phyloP scores from a whole-genome alignment of 2,113 vertebrate genomes.

The Arvicanthis niloticus region DNA sequence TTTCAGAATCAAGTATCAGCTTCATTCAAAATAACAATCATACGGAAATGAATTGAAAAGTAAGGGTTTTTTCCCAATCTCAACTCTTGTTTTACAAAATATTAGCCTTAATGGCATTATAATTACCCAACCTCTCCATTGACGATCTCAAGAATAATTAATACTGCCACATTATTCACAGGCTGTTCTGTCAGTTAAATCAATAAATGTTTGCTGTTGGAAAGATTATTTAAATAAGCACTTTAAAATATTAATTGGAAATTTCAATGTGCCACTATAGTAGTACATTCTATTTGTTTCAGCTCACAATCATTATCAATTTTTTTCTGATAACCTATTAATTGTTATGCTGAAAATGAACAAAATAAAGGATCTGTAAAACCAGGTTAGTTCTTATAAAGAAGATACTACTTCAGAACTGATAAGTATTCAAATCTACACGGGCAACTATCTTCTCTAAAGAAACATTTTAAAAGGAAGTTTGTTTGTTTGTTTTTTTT shows the following conservation, averaged over 20 bases:
- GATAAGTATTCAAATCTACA: constrained; percentile 53
- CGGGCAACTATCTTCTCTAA: constrained; percentile 27
- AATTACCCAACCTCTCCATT: constrained; percentile 68
- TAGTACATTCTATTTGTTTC: constrained; percentile 49
- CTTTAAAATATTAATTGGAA: constrained; percentile 67
- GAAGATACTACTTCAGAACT: constrained; percentile 16
- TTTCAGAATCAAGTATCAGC: constrained; percentile 52
- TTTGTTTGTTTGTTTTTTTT: constrained; percentile 36
- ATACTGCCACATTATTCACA: constrained; percentile 73
- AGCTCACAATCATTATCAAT: constrained; percentile 13
- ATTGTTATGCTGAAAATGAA: constrained; percentile 55
- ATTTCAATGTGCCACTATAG: constrained; percentile 65
- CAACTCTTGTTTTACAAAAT: constrained; percentile 68
- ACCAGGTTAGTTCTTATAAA: constrained; percentile 52
- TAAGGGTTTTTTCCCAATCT: constrained; percentile 1
- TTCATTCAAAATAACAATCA: constrained; percentile 41
- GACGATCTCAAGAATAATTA: constrained; percentile 80
- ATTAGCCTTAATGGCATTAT: constrained; percentile 69
- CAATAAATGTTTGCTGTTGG: constrained; percentile 67
- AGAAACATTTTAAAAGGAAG: constrained; percentile 56
- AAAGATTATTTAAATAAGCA: constrained; percentile 61
- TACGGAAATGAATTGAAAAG: constrained; percentile 55
- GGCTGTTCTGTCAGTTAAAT: constrained; percentile 75
- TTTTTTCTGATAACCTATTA: constrained; percentile 64
- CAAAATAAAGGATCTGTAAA: constrained; percentile 53